Percentiles rank a stretch among this genome's conserved stretches.
Conservation (phyloP, 2,797 vertebrate species). For the Tenualosa thibaudeaui region DNA sequence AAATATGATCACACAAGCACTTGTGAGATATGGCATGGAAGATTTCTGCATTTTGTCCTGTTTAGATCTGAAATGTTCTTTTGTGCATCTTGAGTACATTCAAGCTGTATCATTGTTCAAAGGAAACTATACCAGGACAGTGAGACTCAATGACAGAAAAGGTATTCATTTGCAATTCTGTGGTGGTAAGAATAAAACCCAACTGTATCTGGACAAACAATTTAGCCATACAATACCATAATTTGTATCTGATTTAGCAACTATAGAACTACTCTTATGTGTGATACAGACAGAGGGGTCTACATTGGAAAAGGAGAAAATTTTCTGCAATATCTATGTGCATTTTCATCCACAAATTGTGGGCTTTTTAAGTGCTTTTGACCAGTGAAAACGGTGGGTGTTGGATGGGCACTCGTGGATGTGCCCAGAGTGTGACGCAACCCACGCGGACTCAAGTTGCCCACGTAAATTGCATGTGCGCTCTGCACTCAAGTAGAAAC, state of each 20-base stretch:
- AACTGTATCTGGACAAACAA: background rate
- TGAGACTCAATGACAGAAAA: background rate
- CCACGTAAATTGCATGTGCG: background rate
- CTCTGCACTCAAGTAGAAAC: background rate
- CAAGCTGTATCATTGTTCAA: background rate
- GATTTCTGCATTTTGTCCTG: background rate
- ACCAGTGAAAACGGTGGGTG: slow-evolving; percentile 29
- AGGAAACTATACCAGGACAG: background rate
- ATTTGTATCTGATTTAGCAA: background rate
- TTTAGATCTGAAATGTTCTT: background rate
- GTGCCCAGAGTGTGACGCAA: slow-evolving; percentile 17
- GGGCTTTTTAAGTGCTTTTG: slow-evolving; percentile 28
- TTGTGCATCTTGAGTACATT: background rate
- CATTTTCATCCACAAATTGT: background rate
- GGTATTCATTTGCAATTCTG: no score
- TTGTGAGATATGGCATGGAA: background rate
- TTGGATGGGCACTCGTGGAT: slow-evolving; percentile 29
- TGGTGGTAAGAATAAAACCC: no score
- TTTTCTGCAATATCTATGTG: background rate
- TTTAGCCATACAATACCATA: background rate
- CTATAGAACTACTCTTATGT: background rate
- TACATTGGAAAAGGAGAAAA: slow-evolving; percentile 6
- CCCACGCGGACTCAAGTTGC: background rate
- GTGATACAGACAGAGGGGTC: slow-evolving; percentile 10
- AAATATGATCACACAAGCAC: background rate